Conservation (phyloP, 2,888 invertebrate species). For the Villa cingulata region DNA sequence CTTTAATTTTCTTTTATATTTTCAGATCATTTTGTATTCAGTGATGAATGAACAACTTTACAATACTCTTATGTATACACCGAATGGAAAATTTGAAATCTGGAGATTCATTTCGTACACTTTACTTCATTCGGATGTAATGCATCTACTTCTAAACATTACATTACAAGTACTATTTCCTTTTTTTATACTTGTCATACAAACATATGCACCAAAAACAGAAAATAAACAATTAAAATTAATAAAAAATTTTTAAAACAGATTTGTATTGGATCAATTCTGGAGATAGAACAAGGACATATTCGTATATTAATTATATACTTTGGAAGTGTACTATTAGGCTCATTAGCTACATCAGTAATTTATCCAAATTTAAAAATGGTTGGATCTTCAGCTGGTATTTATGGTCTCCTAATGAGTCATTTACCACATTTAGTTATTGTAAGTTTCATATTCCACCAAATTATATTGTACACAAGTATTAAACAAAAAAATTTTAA, state of each 20-base stretch:
- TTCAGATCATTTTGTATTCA: conserved; percentile 2
- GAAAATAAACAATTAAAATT: neutral
- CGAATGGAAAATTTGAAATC: conserved; percentile 33
- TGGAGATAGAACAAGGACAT: conserved; percentile 62
- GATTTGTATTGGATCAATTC: conserved; percentile 39
- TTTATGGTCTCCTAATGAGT: conserved; percentile 75
- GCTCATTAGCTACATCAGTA: conserved; percentile 60
- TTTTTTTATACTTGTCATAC: no score
- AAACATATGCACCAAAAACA: no score
- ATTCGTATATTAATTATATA: conserved; percentile 57
- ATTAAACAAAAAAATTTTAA: no score
- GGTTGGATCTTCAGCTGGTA: conserved; percentile 82
- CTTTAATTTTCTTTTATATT: no score
- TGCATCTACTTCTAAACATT: conserved; percentile 66
- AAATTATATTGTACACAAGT: no score
- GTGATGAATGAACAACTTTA: neutral
- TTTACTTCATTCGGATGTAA: conserved; percentile 60
- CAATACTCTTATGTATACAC: conserved; percentile 7
- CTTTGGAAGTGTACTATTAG: conserved; percentile 58
- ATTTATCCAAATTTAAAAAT: conserved; percentile 62
- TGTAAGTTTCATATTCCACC: no score
- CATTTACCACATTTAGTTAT: conserved; percentile 73
- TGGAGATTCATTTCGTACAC: conserved; percentile 75
- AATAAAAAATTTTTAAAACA: conserved; percentile 4
- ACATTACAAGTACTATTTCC: conserved; percentile 43